Base-by-base conservation (phyloP, 1,140 invertebrate genomes). In the Bilobella aurantiaca region DNA sequence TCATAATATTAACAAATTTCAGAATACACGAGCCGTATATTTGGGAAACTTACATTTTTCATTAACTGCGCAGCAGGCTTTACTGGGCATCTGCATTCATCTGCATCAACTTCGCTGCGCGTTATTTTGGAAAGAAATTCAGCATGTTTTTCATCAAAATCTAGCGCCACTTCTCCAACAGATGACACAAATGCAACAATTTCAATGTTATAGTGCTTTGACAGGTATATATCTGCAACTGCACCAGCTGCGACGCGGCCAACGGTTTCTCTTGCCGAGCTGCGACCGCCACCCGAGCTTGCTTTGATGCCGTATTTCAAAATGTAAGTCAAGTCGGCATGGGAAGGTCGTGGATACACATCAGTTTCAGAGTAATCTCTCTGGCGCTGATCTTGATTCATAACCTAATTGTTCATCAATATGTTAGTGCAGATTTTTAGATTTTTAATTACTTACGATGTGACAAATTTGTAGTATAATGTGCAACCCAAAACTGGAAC, bases 301-400 rank as follows among this genome's bases (percentile, higher is more conserved):
- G 58, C 5, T 23, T 59, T 59, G 14, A 59, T 59, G 12, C 58
- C 58, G 28, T 59, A 59, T 32, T 59, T 59, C 5, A 59, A 3
- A 8, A 30, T 8, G 23, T 59, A 59, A 3, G 58, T 59, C 3
- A 14, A 59, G 28, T 59, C 58, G 18, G 58, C 58, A 32, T 59
- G 58, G 28, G 27, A 28, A 30, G 58, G 58, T 27, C 58, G 14
- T 12, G 58, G 58, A 16, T 30, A 28, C 12, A 18, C 14, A 30
- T 28, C 58, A 8, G 31, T 30, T 23, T 28, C 27, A 32, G 27
- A 30, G 23, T 59, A 59, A 32, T 59, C 58, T 8, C 12, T 3
- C 31, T 14, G 14, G 31, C 27, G 31, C 14, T 25, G 28, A 27
- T 59, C 58, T 23, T 30, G 58, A 30, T 59, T 59, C 58, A 32